Base-by-base conservation (phyloP, 1,140 invertebrate species). In the Drosophila biarmipes region DNA sequence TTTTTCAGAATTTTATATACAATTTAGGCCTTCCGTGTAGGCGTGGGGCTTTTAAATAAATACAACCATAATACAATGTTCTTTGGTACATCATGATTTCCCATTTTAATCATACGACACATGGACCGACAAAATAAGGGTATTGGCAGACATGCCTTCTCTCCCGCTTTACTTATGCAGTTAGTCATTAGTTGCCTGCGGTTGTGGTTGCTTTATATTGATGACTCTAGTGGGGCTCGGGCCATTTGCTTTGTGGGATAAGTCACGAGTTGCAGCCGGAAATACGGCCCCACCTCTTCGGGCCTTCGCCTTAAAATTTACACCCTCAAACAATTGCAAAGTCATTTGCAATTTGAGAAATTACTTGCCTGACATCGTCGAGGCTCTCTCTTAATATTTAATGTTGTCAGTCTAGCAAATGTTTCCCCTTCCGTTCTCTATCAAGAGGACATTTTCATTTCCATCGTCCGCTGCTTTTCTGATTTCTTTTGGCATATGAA, bases 161-260 rank as follows among this genome's bases (percentile, higher is more conserved):
- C 34, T 11, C 27, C 19, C 11, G 35, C 34, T 34, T 64, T 67
- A 51, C 45, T 67, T 67, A 42, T 67, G 58, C 58, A 51, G 58
- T 51, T 67, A 51, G 63, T 64, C 63, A 67, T 67, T 67, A 67
- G 63, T 67, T 67, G 63, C 27, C 63, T 64, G 63, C 45, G 63
- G 63, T 67, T 67, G 58, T 42, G 63, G 58, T 34, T n/a, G 63
- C n/a, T 19, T 67, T 42, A 64, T 67, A 67, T 67, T 67, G 63
- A 67, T 67, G 63, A 67, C 63, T 67, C 45, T 67, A 45, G 45
- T 63, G 58, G 43, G 35, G 45, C 6, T 34, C 12, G 14, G 14
- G 24, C 45, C 58, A 64, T 64, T 67, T 64, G 58, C 63, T 62
- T 40, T 67, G 45, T 15, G 29, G 35, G 29, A 51, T 27, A 46